Percentiles rank a stretch among this genome's conserved stretches.
Conservation (phyloP, 2,888 invertebrate species). For the Sinhomidia bicolor region DNA sequence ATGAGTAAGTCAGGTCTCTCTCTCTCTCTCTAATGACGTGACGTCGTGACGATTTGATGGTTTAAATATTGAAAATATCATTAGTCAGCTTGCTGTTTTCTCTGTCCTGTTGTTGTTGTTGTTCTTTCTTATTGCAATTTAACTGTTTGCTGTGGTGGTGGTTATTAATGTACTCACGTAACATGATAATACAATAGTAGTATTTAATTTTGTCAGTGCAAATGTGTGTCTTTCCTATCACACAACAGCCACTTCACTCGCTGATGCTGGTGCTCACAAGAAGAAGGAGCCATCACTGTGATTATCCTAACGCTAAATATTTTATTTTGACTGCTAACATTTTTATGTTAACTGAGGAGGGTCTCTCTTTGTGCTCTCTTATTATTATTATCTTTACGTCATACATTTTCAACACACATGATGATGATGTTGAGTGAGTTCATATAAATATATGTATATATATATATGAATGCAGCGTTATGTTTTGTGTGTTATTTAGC, state of each 20-base stretch:
- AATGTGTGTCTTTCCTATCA: background rate
- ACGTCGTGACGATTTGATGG: slow-evolving; percentile 70
- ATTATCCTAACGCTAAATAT: background rate
- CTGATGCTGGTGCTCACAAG: background rate
- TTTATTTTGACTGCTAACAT: slow-evolving; percentile 52
- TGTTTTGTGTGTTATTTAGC: background rate
- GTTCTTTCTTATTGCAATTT: slow-evolving; percentile 1
- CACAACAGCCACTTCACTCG: no score
- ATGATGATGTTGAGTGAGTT: background rate
- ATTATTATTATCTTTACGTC: slow-evolving; percentile 15
- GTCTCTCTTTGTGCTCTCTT: slow-evolving; percentile 29
- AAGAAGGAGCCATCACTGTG: background rate
- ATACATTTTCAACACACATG: background rate
- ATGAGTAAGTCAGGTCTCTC: slow-evolving; percentile 60
- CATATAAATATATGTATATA: background rate
- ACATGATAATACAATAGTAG: slow-evolving; percentile 36
- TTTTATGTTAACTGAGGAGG: slow-evolving; percentile 57
- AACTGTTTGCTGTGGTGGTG: slow-evolving; percentile 43
- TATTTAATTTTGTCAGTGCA: slow-evolving; percentile 15
- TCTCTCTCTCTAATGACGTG: slow-evolving; percentile 66
- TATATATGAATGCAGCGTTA: background rate
- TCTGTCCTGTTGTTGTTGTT: slow-evolving; percentile 37
- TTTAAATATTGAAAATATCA: slow-evolving; percentile 70
- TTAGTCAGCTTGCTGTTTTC: slow-evolving; percentile 63
- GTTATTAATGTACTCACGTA: slow-evolving; percentile 47